phyloP scores from a whole-genome alignment of 2,113 vertebrate genomes.

The Oncorhynchus kisutch region DNA sequence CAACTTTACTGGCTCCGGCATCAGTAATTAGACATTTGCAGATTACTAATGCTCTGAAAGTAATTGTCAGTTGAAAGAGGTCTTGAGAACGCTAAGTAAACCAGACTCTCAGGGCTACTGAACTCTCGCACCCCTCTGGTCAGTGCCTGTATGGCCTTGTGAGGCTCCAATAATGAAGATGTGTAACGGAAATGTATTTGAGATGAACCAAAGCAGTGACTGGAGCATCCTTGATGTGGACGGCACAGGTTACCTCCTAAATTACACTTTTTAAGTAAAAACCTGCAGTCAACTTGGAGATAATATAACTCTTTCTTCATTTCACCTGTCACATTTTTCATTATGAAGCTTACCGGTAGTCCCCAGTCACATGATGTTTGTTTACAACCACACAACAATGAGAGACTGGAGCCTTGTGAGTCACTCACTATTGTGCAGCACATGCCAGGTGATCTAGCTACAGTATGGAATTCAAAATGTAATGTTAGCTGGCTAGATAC shows the following conservation, averaged over 20 bases:
- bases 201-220: constrained; percentile 8
- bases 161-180: background rate
- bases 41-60: constrained; percentile 24
- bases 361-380: too few species aligned
- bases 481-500: too few species aligned
- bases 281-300: too few species aligned
- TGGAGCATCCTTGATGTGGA: constrained; percentile 13
- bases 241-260: background rate
- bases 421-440: too few species aligned
- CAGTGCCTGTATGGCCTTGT: constrained; percentile 9
- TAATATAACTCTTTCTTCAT: too few species aligned
- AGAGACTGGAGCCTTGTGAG: too few species aligned
- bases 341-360: too few species aligned
- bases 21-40: constrained; percentile 14
- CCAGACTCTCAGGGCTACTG: constrained; percentile 5
- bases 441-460: too few species aligned
- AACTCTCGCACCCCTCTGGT: constrained; percentile 12
- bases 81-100: background rate
- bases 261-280: too few species aligned
- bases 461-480: too few species aligned
- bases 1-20: constrained; percentile 4
- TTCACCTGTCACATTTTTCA: too few species aligned
- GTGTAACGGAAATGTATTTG: constrained; percentile 16
- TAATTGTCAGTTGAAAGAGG: constrained; percentile 9
- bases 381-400: too few species aligned